Evolutionary conservation across 2,797 vertebrate species (phyloP).

Genomic region (Hipposideros larvatus): DNA sequence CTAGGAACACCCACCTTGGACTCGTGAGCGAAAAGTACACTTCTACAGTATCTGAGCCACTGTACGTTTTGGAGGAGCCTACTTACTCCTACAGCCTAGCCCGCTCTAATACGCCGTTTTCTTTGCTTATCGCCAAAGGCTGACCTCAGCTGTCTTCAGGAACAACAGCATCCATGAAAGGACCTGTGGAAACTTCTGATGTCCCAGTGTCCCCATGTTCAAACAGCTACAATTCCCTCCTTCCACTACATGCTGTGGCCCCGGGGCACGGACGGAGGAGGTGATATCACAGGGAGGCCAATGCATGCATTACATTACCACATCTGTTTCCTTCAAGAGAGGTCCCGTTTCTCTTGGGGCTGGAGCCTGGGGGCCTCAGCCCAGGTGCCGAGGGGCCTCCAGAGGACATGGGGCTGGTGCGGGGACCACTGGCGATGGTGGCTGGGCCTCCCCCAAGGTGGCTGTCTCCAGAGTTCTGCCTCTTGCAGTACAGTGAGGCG

Average conservation of each 20-base stretch:
- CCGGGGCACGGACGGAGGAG: background rate
- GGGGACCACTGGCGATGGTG: constrained; percentile 87
- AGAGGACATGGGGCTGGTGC: constrained; percentile 78
- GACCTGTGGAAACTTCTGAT: background rate
- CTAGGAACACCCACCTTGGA: background rate
- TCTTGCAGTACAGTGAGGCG: constrained; percentile 78
- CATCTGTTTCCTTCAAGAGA: constrained; percentile 94
- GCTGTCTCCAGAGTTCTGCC: constrained; percentile 86
- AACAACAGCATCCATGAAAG: background rate
- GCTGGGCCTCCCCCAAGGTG: constrained; percentile 81
- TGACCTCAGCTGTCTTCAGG: background rate
- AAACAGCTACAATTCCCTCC: background rate
- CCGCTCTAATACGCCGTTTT: background rate
- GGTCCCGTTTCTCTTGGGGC: constrained; percentile 88
- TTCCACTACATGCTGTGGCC: background rate
- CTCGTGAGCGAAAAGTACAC: background rate
- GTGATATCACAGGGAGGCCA: background rate
- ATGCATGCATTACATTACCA: constrained; percentile 88
- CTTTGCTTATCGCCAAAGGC: background rate
- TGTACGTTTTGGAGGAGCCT: background rate
- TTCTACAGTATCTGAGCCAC: background rate
- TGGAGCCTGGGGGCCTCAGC: constrained; percentile 91
- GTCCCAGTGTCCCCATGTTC: background rate
- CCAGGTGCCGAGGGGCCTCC: constrained; percentile 87
- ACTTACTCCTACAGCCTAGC: background rate